phyloP scores from a whole-genome alignment of 2,113 vertebrate species.

The Argyrosomus japonicus region DNA sequence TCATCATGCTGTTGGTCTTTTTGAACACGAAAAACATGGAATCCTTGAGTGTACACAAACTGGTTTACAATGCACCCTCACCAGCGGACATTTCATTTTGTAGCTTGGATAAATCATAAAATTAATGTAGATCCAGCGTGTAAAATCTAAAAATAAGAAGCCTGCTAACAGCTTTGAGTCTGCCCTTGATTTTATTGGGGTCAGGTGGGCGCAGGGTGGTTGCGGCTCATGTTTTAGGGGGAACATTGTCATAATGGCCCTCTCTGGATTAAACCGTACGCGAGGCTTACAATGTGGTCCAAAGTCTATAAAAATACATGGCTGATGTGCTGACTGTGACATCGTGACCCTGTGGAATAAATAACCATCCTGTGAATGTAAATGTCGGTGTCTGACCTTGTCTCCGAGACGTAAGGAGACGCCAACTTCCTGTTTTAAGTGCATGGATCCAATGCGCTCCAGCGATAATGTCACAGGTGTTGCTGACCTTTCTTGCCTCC shows the following conservation, averaged over 20 bases:
- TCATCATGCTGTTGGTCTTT: no score
- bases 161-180: neutral
- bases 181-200: slow-evolving; percentile 7
- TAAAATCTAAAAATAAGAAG: neutral
- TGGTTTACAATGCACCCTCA: neutral
- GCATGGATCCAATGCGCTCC: slow-evolving; percentile 1
- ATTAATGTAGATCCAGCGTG: neutral
- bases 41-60: neutral
- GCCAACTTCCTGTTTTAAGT: slow-evolving; percentile 24
- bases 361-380: slow-evolving; percentile 26
- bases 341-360: slow-evolving; percentile 43
- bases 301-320: slow-evolving; percentile 34
- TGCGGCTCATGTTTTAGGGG: neutral
- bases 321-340: slow-evolving; percentile 9
- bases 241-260: neutral
- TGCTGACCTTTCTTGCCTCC: slow-evolving; percentile 29
- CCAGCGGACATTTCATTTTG: neutral
- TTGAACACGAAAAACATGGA: no score
- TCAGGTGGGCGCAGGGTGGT: neutral
- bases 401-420: neutral
- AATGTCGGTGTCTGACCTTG: slow-evolving; percentile 42
- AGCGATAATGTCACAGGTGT: slow-evolving; percentile 50
- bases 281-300: neutral
- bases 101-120: neutral
- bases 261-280: neutral